Percentiles rank a stretch among this genome's conserved stretches.
These are phyloP conservation scores for Prinia subflava DNA, from an alignment of 2,113 vertebrate genomes.

Conservation along the genomic window DNA sequence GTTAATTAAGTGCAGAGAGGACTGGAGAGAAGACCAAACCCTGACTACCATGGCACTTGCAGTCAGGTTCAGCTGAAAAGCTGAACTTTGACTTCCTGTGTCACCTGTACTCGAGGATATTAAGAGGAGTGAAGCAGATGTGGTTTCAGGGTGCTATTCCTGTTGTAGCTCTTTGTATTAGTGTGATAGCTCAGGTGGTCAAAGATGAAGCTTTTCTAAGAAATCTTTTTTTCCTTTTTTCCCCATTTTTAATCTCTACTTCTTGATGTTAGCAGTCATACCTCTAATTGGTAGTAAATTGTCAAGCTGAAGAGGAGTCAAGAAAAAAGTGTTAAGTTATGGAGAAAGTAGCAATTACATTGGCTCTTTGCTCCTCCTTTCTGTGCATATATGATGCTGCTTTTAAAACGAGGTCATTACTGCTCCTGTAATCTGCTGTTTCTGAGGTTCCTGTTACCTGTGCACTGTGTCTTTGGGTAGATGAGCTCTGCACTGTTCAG, in stretches of 20 bases:
- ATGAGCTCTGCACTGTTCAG: neutral
- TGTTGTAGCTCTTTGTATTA: neutral
- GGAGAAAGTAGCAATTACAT: neutral
- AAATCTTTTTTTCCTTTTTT: neutral
- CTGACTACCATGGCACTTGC: neutral
- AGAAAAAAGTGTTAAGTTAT: neutral
- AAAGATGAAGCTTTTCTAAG: neutral
- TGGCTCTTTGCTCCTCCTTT: neutral
- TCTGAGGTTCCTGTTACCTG: neutral
- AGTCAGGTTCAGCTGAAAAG: neutral
- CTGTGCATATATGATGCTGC: neutral
- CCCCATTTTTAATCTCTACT: neutral
- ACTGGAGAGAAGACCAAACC: neutral
- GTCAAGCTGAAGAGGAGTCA: neutral
- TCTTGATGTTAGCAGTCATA: neutral
- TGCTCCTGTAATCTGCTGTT: neutral
- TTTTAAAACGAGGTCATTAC: neutral
- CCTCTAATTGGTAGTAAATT: neutral
- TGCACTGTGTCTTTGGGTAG: neutral
- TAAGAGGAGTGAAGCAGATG: neutral
- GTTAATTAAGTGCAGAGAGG: neutral
- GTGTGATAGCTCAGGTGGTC: neutral
- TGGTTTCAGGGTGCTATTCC: neutral
- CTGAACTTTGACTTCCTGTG: neutral
- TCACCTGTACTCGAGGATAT: neutral